Evolutionary conservation across 2,888 invertebrate species (phyloP).

Genomic region (Gandaritis pyraliata): DNA sequence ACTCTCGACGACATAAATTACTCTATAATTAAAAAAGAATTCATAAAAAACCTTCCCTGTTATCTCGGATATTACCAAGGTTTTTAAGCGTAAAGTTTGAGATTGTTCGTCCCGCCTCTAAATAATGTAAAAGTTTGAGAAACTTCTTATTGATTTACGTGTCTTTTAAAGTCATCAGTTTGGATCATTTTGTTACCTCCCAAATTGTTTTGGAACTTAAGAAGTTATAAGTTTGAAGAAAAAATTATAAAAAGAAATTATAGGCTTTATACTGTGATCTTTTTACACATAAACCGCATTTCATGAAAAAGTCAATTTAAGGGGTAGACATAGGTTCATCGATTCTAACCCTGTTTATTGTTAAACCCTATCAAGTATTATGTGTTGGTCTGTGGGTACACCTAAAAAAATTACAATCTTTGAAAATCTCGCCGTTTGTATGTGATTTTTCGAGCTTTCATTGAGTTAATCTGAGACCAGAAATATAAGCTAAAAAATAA

Average conservation of each 20-base stretch:
- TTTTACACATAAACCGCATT: too few species aligned
- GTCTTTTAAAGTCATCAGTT: slow-evolving; percentile 24
- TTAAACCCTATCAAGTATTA: too few species aligned
- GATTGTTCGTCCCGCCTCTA: slow-evolving; percentile 45
- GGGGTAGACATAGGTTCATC: too few species aligned
- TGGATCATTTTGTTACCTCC: slow-evolving; percentile 26
- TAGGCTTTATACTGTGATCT: too few species aligned
- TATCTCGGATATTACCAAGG: slow-evolving; percentile 50
- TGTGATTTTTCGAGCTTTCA: too few species aligned
- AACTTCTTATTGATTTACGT: slow-evolving; percentile 43
- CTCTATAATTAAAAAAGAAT: slow-evolving; percentile 60
- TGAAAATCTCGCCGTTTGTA: too few species aligned
- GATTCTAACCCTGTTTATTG: too few species aligned
- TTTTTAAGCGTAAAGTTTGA: slow-evolving; percentile 49
- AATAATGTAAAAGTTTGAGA: slow-evolving; percentile 39
- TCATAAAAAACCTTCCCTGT: slow-evolving; percentile 50
- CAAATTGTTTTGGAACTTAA: slow-evolving; percentile 17
- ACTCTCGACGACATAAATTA: slow-evolving; percentile 54
- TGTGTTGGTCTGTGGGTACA: too few species aligned
- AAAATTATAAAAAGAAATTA: slow-evolving; percentile 1
- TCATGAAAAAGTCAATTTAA: too few species aligned
- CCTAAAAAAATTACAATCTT: too few species aligned
- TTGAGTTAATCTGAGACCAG: too few species aligned
- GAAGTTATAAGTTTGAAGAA: slow-evolving; percentile 7
- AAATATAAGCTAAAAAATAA: too few species aligned